Base-by-base conservation (phyloP, 1,140 invertebrate species). In the Gonatopus flavifemur region DNA sequence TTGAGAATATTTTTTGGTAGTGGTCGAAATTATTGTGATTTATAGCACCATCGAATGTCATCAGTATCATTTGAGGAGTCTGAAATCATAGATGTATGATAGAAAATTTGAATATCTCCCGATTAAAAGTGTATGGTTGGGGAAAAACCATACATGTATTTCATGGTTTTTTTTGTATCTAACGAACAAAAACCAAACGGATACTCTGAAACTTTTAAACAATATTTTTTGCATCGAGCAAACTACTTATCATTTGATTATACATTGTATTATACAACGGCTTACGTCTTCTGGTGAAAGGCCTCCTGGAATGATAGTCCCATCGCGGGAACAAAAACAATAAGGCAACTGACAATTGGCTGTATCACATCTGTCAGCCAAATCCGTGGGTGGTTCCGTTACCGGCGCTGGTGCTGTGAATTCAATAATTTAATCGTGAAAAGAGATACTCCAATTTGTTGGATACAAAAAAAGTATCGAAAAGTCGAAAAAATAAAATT, bases 311-410 rank as follows among this genome's bases (percentile, higher is more conserved):
- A 94, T 91, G 21, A 84, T 72, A 0, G 92, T 94, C 6, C 92
- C 93, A 77, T 96, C 92, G 66, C 89, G 89, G 4, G 92, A 94
- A 71, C 94, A 97, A 76, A 90, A 96, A 69, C 95, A 98, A 63
- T 95, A 92, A 6, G 94, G 94, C 45, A 97, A 79, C 38, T 81
- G 69, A 66, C 95, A 97, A 32, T 86, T 80, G 1, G 83, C 75
- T 1, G 82, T 78, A 57, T 94, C 86, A 67, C 93, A 96, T 69
- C 85, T 86, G 30, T 81, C 80, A 2, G 91, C 91, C 49, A 89
- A 78, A 69, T 93, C 90, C 22, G 82, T 77, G 3, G 90, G 88
- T 4, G 88, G 80, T 71, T 93, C 90, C 1, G 90, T 93, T 28
- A 84, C 80, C 2, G 91, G 89, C 9, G 89, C 84, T 48, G 85